phyloP scores from a whole-genome alignment of 2,113 vertebrate species.

The Hemiscyllium ocellatum region DNA sequence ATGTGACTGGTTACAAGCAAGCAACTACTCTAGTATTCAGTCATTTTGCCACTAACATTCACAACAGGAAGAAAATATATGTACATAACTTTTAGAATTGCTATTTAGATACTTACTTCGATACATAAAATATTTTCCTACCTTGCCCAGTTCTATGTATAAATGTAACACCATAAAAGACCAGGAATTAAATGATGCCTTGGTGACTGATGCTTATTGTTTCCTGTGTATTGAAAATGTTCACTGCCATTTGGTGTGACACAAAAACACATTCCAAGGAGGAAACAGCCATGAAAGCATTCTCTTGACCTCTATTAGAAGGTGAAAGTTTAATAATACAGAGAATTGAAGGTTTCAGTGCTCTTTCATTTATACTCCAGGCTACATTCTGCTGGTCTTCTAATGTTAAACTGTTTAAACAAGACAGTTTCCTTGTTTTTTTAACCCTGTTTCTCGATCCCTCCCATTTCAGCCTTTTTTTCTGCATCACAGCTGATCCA shows the following conservation, averaged over 20 bases:
- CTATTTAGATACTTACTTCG: neutral
- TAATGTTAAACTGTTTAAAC: conserved; percentile 37
- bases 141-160: neutral
- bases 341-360: conserved; percentile 37
- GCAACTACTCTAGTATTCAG: neutral
- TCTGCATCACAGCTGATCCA: neutral
- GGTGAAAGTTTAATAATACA: conserved; percentile 39
- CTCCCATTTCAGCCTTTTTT: conserved; percentile 18
- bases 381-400: conserved; percentile 35
- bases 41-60: neutral
- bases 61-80: neutral
- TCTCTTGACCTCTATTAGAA: conserved; percentile 36
- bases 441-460: conserved; percentile 34
- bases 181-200: neutral
- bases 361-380: conserved; percentile 38
- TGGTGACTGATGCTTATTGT: conserved; percentile 11
- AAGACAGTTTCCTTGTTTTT: conserved; percentile 38
- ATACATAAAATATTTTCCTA: neutral
- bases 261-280: conserved; percentile 34
- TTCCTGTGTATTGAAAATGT: conserved; percentile 35
- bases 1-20: neutral
- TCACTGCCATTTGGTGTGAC: conserved; percentile 35
- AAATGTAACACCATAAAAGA: neutral
- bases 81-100: neutral
- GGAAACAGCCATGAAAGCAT: conserved; percentile 33